Conservation (phyloP, 2,888 invertebrate genomes). For the Patella depressa region DNA sequence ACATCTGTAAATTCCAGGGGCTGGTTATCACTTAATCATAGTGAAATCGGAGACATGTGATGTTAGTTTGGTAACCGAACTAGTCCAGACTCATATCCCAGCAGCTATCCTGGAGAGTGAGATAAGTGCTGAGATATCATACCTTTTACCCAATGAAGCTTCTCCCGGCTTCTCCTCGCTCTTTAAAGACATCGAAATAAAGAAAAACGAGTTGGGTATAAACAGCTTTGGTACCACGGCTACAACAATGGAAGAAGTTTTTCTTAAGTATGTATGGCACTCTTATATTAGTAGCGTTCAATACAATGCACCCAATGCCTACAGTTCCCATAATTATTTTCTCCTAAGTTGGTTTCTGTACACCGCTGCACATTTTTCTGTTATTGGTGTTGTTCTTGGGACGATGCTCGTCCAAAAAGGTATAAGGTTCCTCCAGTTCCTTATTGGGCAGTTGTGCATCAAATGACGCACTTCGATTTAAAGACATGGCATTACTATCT, state of each 20-base stretch:
- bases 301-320: neutral
- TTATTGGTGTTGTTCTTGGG: too few relatives aligned
- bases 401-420: too few relatives aligned
- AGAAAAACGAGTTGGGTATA: slow-evolving; percentile 75
- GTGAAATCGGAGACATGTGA: slow-evolving; percentile 75
- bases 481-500: too few relatives aligned
- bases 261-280: slow-evolving; percentile 57
- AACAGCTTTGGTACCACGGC: slow-evolving; percentile 87
- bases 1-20: slow-evolving; percentile 72
- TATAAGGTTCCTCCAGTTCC: too few relatives aligned
- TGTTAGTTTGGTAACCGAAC: slow-evolving; percentile 74
- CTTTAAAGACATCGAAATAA: slow-evolving; percentile 55
- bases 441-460: too few relatives aligned
- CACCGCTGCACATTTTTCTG: too few relatives aligned
- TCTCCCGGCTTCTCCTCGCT: slow-evolving; percentile 53
- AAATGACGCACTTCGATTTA: too few relatives aligned
- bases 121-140: slow-evolving; percentile 63
- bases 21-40: slow-evolving; percentile 84
- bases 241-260: slow-evolving; percentile 89
- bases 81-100: slow-evolving; percentile 79
- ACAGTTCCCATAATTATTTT: too few relatives aligned
- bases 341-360: too few relatives aligned
- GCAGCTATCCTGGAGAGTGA: slow-evolving; percentile 75
- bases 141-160: slow-evolving; percentile 59
- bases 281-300: neutral